Conservation (phyloP, 1,140 invertebrate genomes). For the Drosophila yakuba region DNA sequence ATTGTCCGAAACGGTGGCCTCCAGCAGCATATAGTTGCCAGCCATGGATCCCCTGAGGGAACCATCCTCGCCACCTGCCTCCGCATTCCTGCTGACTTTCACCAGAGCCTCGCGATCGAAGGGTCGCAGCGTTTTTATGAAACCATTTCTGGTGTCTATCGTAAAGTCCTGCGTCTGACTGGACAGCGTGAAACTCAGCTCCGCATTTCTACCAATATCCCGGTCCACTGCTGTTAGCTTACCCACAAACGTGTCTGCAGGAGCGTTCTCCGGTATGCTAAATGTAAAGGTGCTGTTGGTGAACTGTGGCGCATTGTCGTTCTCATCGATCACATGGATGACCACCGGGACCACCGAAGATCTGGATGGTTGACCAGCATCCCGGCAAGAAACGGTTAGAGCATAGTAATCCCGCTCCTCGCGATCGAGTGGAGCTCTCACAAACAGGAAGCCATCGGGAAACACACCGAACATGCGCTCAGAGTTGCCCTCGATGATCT, state of each 20-base stretch:
- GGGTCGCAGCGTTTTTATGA: constrained; percentile 92
- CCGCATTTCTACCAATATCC: constrained; percentile 96
- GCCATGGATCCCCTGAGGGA: constrained; percentile 15
- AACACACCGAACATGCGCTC: constrained; percentile 95
- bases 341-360: constrained; percentile 94
- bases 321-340: constrained; percentile 97
- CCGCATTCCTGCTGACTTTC: constrained; percentile 69
- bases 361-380: constrained; percentile 90
- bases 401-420: constrained; percentile 96
- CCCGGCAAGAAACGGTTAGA: constrained; percentile 92
- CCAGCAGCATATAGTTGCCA: constrained; percentile 91
- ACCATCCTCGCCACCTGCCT: constrained; percentile 50
- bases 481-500: constrained; percentile 92
- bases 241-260: constrained; percentile 94
- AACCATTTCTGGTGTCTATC: constrained; percentile 95
- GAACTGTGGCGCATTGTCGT: constrained; percentile 97
- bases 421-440: constrained; percentile 92
- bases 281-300: constrained; percentile 94
- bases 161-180: constrained; percentile 92
- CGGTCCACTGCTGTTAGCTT: constrained; percentile 94
- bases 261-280: constrained; percentile 94
- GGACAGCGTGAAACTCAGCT: constrained; percentile 94
- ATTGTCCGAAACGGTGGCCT: constrained; percentile 95
- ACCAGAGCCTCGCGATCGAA: constrained; percentile 95
- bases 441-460: constrained; percentile 94